Evolutionary conservation across 2,797 vertebrate genomes (phyloP).

Genomic region (Threskiornis aethiopicus): DNA sequence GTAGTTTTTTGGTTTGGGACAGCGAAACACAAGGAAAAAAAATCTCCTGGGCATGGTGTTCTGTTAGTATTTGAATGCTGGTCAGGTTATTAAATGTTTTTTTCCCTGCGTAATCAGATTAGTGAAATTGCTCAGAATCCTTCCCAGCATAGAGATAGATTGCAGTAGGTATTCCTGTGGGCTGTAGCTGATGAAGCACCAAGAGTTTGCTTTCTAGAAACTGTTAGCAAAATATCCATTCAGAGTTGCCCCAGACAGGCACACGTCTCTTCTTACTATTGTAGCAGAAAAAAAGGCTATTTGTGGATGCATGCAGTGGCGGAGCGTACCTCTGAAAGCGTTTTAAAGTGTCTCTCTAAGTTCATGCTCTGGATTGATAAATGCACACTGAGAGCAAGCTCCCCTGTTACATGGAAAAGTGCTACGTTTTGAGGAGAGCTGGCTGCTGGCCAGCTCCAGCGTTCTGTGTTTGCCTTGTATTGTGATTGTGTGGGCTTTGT

Average conservation of each 20-base stretch:
- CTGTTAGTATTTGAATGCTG: background rate
- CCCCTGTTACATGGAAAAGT: fast-evolving
- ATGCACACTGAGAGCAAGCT: fast-evolving
- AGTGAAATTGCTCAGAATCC: background rate
- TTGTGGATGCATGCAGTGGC: background rate
- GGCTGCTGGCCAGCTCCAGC: background rate
- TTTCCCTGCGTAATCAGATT: background rate
- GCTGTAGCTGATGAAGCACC: background rate
- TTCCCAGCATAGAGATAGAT: background rate
- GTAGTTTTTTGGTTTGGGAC: background rate
- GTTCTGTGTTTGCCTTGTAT: background rate
- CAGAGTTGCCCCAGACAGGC: background rate
- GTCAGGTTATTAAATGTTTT: background rate
- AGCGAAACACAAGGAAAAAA: background rate
- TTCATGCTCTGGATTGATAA: background rate
- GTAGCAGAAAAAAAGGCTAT: background rate
- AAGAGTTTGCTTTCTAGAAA: background rate
- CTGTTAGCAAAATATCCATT: background rate
- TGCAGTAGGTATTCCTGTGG: background rate
- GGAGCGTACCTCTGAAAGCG: fast-evolving
- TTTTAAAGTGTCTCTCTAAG: background rate
- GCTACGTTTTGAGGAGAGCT: background rate
- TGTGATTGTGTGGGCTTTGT: background rate
- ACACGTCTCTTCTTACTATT: background rate
- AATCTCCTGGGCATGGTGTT: background rate